Base-by-base conservation (phyloP, 2,888 invertebrate species). In the Holacanthella duospinosa region DNA sequence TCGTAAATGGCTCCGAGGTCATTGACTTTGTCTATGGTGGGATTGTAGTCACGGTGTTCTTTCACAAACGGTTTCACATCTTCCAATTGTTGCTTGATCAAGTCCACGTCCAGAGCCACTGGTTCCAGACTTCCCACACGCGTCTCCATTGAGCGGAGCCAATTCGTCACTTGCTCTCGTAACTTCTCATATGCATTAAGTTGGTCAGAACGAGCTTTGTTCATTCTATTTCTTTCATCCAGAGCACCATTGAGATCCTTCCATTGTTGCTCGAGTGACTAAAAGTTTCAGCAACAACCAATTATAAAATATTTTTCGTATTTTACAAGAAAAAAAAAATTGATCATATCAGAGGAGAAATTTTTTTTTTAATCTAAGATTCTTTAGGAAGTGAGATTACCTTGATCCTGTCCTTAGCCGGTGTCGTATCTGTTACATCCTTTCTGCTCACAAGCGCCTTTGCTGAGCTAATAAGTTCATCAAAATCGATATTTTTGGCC, bases 1-100 rank as follows among this genome's bases (percentile, higher is more conserved):
- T 95, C 94, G 75, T 92, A 93, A 26, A 87, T 83, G 29, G 85
- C 85, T 1, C 94, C 95, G 0, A 93, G 82, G 75, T 94, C 93
- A 78, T 93, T 93, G 61, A 92, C 83, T 80, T 89, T 92, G 73
- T 94, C 94, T 54, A 96, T 87, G 29, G 87, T 92, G 19, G 83
- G 80, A 0, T 84, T 86, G 78, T 86, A 93, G 74, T 93, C 92
- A 61, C 90, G 84, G 77, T 93, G 90, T 75, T 94, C 93, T 76
- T 92, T 91, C 21, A 86, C 80, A 57, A 96, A 82, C 0, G 94
- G 93, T 77, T 82, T 68, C 36, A 80, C 69, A 68, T 80, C 79
- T 60, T 78, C 77, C 59, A 85, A 84, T 78, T 96, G 95, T 64
- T 84, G 84, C 68, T 87, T 89, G 60, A 94, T 81, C 48, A 85